phyloP scores from a whole-genome alignment of 2,797 vertebrate genomes.

The Gephyroberyx darwinii region DNA sequence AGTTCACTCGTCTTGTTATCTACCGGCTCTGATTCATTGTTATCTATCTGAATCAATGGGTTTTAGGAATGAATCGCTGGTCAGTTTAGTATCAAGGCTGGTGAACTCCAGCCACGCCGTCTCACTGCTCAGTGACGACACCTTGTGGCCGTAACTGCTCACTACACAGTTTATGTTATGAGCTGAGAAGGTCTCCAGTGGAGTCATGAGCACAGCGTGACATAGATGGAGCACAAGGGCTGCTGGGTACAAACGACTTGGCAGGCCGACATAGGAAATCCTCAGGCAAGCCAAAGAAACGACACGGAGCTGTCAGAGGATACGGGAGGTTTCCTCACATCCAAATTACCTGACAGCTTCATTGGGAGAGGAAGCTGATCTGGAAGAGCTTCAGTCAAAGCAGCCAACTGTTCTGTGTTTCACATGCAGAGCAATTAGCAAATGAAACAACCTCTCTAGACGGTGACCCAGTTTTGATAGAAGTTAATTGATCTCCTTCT shows the following conservation, averaged over 20 bases:
- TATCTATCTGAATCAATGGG: too few relatives aligned
- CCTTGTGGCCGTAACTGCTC: slow-evolving; percentile 40
- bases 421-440: background rate
- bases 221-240: slow-evolving; percentile 57
- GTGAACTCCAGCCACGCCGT: background rate
- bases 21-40: too few relatives aligned
- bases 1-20: too few relatives aligned
- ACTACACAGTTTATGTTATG: slow-evolving; percentile 29
- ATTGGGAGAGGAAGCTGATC: background rate
- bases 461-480: too few relatives aligned
- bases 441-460: background rate
- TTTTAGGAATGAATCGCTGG: too few relatives aligned
- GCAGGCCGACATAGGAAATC: slow-evolving; percentile 17
- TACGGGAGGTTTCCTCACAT: background rate
- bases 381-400: background rate
- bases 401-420: background rate
- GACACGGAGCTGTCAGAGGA: background rate
- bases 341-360: background rate
- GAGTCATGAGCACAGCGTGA: slow-evolving; percentile 12
- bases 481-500: too few relatives aligned
- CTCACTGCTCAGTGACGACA: slow-evolving; percentile 59
- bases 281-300: slow-evolving; percentile 1
- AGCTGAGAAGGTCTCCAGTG: background rate
- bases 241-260: slow-evolving; percentile 30
- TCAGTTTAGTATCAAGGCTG: too few relatives aligned